Evolutionary conservation across 2,888 invertebrate genomes (phyloP).

Genomic region (Thymelicus sylvestris): DNA sequence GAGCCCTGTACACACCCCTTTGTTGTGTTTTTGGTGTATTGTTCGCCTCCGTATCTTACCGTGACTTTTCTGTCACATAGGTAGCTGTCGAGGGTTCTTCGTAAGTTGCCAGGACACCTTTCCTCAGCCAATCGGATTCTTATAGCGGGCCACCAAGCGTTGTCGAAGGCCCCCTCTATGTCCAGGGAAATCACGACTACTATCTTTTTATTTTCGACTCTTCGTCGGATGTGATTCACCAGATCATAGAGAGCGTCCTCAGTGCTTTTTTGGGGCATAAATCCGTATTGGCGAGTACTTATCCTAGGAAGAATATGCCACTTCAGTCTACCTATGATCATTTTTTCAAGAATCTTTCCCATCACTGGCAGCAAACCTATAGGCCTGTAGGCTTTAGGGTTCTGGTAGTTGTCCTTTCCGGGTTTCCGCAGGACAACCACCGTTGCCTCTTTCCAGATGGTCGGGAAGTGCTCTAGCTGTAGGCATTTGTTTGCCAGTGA

Average conservation of each 20-base stretch:
- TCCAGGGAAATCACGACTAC: neutral
- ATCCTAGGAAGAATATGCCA: conserved; percentile 14
- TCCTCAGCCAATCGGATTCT: neutral
- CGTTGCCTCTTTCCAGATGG: too few species aligned
- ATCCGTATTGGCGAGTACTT: too few species aligned
- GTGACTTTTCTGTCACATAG: too few species aligned
- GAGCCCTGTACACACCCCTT: too few species aligned
- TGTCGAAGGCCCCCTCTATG: conserved; percentile 24
- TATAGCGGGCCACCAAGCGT: conserved; percentile 21
- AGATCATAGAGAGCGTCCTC: conserved; percentile 21
- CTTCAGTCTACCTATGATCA: conserved; percentile 16
- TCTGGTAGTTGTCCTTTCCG: neutral
- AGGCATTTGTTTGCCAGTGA: too few species aligned
- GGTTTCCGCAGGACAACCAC: conserved; percentile 2
- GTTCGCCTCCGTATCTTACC: too few species aligned
- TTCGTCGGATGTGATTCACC: neutral
- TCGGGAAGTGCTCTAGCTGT: too few species aligned
- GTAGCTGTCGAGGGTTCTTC: neutral
- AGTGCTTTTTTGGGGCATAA: conserved; percentile 4
- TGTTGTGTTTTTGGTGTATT: too few species aligned
- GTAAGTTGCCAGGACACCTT: neutral
- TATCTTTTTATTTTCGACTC: neutral
- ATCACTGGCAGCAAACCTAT: conserved; percentile 8
- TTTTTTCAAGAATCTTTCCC: conserved; percentile 26
- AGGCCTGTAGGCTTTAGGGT: conserved; percentile 5